Conservation (phyloP, 2,888 invertebrate species). For the Eupithecia pulchellata region DNA sequence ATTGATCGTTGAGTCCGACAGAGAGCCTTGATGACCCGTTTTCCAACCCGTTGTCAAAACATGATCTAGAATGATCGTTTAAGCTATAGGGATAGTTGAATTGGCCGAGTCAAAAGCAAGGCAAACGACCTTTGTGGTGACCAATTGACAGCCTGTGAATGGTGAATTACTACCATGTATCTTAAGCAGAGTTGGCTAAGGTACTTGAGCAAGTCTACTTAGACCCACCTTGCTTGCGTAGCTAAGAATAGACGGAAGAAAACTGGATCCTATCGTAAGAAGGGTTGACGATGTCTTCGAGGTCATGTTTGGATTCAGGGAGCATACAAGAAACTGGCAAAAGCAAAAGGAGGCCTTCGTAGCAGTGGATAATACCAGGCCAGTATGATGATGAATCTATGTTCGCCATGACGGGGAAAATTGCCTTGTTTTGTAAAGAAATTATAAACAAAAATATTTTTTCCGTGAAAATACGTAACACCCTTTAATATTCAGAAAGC, state of each 20-base stretch:
- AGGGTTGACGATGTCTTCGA: background rate
- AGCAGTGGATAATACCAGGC: background rate
- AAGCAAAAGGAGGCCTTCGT: background rate
- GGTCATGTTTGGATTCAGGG: background rate
- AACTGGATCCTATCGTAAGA: too few relatives aligned
- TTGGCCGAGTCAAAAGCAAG: background rate
- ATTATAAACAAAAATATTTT: background rate
- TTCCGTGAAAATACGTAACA: background rate
- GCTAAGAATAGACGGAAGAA: too few relatives aligned
- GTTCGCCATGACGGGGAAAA: background rate
- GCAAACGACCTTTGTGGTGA: background rate
- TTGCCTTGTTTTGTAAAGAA: background rate
- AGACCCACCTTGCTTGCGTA: too few relatives aligned
- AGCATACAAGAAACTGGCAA: background rate
- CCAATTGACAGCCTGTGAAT: background rate
- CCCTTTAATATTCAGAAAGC: background rate
- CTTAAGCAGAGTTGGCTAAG: too few relatives aligned
- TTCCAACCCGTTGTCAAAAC: constrained; percentile 16
- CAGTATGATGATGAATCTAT: background rate
- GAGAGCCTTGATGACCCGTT: constrained; percentile 18
- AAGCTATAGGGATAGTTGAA: background rate
- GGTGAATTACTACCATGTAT: too few relatives aligned
- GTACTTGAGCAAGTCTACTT: too few relatives aligned
- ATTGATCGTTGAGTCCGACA: constrained; percentile 45
- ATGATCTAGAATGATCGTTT: background rate